Base-by-base conservation (phyloP, 2,888 invertebrate genomes). In the Autographa pulchrina region DNA sequence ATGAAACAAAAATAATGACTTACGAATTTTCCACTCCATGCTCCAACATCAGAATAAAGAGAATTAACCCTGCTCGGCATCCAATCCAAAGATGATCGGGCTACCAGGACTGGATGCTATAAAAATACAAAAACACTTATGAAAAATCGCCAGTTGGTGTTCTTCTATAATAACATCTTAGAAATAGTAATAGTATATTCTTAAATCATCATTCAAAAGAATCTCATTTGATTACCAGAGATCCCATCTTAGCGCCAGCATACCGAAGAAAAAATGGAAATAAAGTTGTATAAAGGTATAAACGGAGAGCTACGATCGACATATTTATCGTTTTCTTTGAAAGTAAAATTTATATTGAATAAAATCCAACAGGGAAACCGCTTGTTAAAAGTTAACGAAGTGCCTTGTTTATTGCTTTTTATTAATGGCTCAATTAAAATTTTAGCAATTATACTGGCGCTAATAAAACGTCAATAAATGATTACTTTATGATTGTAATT, bases 11-110 rank as follows among this genome's bases (percentile, higher is more conserved):
- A 77, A 2, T 25, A 25, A n/a, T n/a, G 25, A 25, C 93, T 88
- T 87, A 96, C 96, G 77, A 96, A 96, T 90, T 95, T 95, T 65
- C 96, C 96, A 76, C 96, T 96, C 96, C 96, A 96, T 16, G 95
- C 95, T 54, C 96, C 96, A 11, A 96, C 94, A 85, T 96, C 95
- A 0, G 96, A 96, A 78, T 95, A 96, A 1, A 96, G 85, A 0
- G 96, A 96, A 80, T 96, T 96, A 0, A 96, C 88, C 84, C 95
- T 89, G 78, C 95, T 96, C 38, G 95, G 96, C 94, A 96, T 94
- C 96, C 96, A 96, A 84, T 95, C 95, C 65, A 94, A 80, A 0
- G 95, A 92, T 1, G 95, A 94, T 6, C 95, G 92, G 11, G 95
- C 94, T 8, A 96, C 92, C 77, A 93, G 86, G 38, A 96, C 91